phyloP scores from a whole-genome alignment of 1,140 invertebrate genomes.

The Microplitis mediator region DNA sequence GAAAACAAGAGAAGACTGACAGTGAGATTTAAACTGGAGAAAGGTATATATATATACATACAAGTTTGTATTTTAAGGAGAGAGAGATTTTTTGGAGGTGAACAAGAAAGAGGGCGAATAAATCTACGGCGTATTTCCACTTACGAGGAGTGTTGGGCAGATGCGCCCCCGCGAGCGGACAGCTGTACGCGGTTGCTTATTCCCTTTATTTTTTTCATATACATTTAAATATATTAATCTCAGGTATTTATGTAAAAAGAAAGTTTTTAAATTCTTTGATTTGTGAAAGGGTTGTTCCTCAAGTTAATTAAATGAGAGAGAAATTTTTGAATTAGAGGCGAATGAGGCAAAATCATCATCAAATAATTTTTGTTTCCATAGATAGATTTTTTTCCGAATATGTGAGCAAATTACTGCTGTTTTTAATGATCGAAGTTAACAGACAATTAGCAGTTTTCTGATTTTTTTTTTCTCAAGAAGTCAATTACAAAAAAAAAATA shows the following conservation, averaged over 20 bases:
- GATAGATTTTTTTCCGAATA: too few relatives aligned
- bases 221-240: too few relatives aligned
- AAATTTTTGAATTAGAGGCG: too few relatives aligned
- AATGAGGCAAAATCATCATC: too few relatives aligned
- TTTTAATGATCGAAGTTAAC: too few relatives aligned
- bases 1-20: background rate
- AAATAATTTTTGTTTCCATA: too few relatives aligned
- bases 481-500: too few relatives aligned
- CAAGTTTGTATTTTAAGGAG: background rate
- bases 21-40: background rate
- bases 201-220: conserved; percentile 32
- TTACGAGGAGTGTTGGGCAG: conserved; percentile 38
- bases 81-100: background rate
- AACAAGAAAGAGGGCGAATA: background rate
- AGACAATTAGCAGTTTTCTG: too few relatives aligned
- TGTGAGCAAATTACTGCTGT: too few relatives aligned
- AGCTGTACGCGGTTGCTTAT: conserved; percentile 50
- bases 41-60: background rate
- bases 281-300: background rate
- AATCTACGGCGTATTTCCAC: conserved; percentile 13
- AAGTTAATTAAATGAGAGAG: too few relatives aligned
- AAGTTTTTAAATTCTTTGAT: background rate
- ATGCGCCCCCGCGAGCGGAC: conserved; percentile 52
- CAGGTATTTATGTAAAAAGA: background rate
- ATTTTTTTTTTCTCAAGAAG: too few relatives aligned